Base-by-base conservation (phyloP, 2,888 invertebrate species). In the Synanthedon myopaeformis region DNA sequence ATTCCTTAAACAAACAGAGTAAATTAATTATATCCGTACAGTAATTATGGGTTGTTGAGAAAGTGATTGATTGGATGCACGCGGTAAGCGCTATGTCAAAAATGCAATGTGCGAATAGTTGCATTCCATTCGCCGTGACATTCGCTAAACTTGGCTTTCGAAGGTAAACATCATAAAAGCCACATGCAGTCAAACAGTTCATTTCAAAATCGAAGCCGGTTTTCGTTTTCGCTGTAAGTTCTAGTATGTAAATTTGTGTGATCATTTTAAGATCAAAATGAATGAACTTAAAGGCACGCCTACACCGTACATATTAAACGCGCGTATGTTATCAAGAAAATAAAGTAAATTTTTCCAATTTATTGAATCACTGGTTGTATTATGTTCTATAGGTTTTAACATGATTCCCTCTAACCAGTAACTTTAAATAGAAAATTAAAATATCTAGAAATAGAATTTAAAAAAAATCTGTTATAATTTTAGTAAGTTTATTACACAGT, bases 111-210 rank as follows among this genome's bases (percentile, higher is more conserved):
- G 42, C 42, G 10, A 42, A 13, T 45, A 11, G 45, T 45, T 12
- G 12, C 58, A 65, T 62, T 71, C 58, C 56, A 79, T 76, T 70
- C 64, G 67, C 81, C 82, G 71, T 80, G 81, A 82, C 80, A 82
- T 81, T 78, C 76, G 69, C 56, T 67, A 65, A 69, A 69, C 64
- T 69, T 65, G 65, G 66, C 64, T 65, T 58, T 63, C 61, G 62
- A 61, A 61, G 60, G 62, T 59, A 69, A 62, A 61, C 65, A 56
- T 55, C 59, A 13, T 45, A 45, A 45, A n/a, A 45, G 14, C 11
- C 14, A 45, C 12, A 45, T 10, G 51, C 35, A 51, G 6, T n/a
- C n/a, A 51, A 12, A 51, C 19, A 14, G 45, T 45, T 45, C 45
- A 45, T n/a, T 45, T 45, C 14, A 8, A 45, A n/a, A 45, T 45